Conservation (phyloP, 2,888 invertebrate genomes). For the Philhelius pedissequus region DNA sequence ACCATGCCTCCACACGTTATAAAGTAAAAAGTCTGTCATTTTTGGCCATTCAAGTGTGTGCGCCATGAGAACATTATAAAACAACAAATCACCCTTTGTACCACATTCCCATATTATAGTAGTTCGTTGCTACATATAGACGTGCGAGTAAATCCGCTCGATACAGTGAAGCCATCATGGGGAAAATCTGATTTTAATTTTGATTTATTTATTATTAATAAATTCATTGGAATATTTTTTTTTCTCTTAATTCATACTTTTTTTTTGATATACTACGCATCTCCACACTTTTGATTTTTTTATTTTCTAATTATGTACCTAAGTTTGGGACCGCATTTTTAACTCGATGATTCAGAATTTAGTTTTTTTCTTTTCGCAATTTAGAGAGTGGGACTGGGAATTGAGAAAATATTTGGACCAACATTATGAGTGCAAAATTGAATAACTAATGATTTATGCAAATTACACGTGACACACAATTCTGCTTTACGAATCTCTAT, state of each 20-base stretch:
- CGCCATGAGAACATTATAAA: constrained; percentile 77
- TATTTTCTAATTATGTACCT: background rate
- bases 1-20: constrained; percentile 60
- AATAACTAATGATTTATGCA: constrained; percentile 38
- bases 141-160: background rate
- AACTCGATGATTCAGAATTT: constrained; percentile 6
- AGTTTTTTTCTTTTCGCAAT: background rate
- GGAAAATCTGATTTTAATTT: constrained; percentile 76
- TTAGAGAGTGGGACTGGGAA: constrained; percentile 12
- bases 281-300: constrained; percentile 31
- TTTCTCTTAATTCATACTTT: constrained; percentile 10
- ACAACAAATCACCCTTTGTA: constrained; percentile 74
- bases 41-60: constrained; percentile 69
- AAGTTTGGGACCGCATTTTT: background rate
- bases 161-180: constrained; percentile 28
- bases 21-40: constrained; percentile 51
- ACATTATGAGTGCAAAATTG: constrained; percentile 24
- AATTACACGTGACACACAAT: constrained; percentile 32
- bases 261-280: constrained; percentile 50
- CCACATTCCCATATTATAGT: constrained; percentile 7
- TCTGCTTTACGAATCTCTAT: constrained; percentile 3
- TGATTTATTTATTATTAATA: constrained; percentile 78
- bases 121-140: background rate
- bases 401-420: constrained; percentile 36
- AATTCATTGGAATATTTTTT: constrained; percentile 73